Evolutionary conservation across 2,888 invertebrate genomes (phyloP).

Genomic region (Hyposoter dolosus): DNA sequence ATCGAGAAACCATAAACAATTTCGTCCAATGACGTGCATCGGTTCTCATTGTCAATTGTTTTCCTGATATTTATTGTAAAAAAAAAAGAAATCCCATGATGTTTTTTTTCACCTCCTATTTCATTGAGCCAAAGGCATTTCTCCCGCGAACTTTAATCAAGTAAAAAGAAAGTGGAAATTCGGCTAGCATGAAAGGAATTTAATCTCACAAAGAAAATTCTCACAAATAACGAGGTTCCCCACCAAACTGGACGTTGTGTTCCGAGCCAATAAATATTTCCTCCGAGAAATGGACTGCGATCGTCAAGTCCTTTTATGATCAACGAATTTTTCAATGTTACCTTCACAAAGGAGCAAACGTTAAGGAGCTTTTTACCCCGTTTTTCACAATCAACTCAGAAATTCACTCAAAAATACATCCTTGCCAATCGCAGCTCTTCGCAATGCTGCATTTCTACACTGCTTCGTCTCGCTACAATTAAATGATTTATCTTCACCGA

Average conservation of each 20-base stretch:
- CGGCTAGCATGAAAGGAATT: neutral
- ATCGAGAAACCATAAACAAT: neutral
- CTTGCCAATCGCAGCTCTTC: neutral
- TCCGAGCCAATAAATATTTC: neutral
- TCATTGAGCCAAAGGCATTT: neutral
- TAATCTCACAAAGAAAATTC: neutral
- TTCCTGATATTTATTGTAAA: neutral
- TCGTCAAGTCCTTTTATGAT: neutral
- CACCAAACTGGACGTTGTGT: neutral
- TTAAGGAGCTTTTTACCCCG: neutral
- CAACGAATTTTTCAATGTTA: neutral
- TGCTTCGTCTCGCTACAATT: neutral
- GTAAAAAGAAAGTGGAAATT: neutral
- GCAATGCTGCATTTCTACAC: neutral
- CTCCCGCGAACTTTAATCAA: neutral
- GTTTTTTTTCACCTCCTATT: neutral
- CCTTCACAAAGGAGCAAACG: neutral
- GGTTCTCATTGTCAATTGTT: neutral
- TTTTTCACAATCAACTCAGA: neutral
- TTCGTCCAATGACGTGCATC: neutral
- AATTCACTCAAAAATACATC: neutral
- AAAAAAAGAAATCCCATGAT: neutral
- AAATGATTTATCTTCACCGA: neutral
- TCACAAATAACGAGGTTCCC: neutral
- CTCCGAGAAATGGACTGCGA: neutral